A percentile compares a stretch with the other conserved stretches of the same genome.
These are phyloP conservation scores for Esox lucius DNA, from an alignment of 2,797 vertebrate species.

Conservation along the genomic window DNA sequence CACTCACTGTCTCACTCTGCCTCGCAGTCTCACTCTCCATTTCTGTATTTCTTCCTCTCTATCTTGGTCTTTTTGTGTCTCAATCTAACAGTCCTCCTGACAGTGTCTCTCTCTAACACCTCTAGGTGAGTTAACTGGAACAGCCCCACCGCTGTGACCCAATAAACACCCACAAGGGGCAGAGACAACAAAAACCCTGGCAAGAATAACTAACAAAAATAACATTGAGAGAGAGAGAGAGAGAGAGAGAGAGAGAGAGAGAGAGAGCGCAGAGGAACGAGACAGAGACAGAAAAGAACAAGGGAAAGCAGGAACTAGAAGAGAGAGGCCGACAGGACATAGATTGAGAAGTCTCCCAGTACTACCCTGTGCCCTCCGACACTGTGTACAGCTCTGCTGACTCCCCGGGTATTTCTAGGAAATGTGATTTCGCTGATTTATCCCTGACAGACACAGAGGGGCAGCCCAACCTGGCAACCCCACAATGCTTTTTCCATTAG, in stretches of 20 bases:
- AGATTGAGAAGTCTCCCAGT: background rate
- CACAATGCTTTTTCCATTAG: background rate
- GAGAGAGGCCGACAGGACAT: background rate
- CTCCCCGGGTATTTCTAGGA: constrained; percentile 43
- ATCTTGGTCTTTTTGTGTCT: too few species aligned
- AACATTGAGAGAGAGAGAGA: background rate
- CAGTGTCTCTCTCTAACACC: background rate
- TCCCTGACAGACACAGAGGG: constrained; percentile 22
- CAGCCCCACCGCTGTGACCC: background rate
- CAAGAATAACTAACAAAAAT: background rate
- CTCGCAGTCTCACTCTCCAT: too few species aligned
- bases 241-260: background rate
- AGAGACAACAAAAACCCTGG: background rate
- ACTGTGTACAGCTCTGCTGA: constrained; percentile 42
- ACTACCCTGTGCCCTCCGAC: background rate
- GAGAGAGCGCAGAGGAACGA: background rate
- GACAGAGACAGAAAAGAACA: background rate
- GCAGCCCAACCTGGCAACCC: constrained; percentile 38
- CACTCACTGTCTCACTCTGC: too few species aligned
- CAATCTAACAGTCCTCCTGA: too few species aligned
- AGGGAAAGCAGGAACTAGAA: background rate
- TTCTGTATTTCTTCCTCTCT: too few species aligned
- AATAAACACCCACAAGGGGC: background rate
- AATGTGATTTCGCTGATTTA: constrained; percentile 59
- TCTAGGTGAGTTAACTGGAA: background rate